Conservation (phyloP, 2,888 invertebrate species). For the Epirrhoe alternata region DNA sequence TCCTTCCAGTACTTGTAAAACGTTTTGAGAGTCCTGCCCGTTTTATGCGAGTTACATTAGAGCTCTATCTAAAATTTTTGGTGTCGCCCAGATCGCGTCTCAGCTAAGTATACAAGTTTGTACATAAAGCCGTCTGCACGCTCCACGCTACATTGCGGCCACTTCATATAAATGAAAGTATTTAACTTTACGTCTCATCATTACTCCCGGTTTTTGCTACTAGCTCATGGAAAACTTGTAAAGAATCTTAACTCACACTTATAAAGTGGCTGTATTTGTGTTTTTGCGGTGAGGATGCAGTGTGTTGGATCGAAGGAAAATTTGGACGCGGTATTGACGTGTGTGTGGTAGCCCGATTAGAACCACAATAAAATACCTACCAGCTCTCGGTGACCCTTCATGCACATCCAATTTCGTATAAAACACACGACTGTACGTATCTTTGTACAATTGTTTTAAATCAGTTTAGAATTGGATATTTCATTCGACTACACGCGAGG, state of each 20-base stretch:
- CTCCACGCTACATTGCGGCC: slow-evolving; percentile 45
- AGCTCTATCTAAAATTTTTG: slow-evolving; percentile 63
- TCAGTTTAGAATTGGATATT: slow-evolving; percentile 19
- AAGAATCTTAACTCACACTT: slow-evolving; percentile 22
- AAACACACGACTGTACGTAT: slow-evolving; percentile 3
- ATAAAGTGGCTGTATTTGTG: background rate
- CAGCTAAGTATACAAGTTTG: slow-evolving; percentile 57
- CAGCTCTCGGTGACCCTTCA: background rate
- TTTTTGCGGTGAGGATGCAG: background rate
- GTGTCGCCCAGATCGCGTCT: slow-evolving; percentile 54
- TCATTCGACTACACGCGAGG: slow-evolving; percentile 9
- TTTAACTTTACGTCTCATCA: slow-evolving; percentile 62
- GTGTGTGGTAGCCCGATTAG: too few relatives aligned
- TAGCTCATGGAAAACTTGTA: slow-evolving; percentile 32
- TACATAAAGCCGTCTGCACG: slow-evolving; percentile 62
- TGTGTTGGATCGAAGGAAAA: too few relatives aligned
- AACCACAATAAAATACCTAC: background rate
- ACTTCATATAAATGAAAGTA: slow-evolving; percentile 56
- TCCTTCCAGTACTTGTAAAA: slow-evolving; percentile 84
- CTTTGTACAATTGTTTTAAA: slow-evolving; percentile 19
- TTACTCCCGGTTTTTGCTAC: slow-evolving; percentile 51
- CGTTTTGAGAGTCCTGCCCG: slow-evolving; percentile 76
- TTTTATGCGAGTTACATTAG: slow-evolving; percentile 77
- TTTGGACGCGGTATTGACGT: too few relatives aligned
- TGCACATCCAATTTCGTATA: background rate